Percentiles rank a stretch among this genome's conserved stretches.
phyloP scores from a whole-genome alignment of 2,113 vertebrate genomes.

The Psophia crepitans region DNA sequence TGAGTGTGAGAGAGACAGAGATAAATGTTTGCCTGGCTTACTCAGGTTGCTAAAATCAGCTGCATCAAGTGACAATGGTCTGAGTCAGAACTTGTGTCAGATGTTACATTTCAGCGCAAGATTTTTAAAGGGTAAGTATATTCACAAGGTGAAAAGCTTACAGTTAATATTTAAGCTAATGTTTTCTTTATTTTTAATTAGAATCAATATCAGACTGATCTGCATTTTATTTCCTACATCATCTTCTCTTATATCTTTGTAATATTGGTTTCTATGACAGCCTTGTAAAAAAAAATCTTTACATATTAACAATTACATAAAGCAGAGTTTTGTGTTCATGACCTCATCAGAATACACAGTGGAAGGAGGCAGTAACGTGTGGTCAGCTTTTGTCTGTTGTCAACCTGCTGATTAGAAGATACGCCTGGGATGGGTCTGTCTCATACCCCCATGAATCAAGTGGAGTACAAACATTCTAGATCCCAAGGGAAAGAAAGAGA shows the following conservation, averaged over 20 bases:
- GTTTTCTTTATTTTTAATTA: not conserved
- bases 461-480: not conserved
- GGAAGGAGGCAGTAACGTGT: rapidly evolving
- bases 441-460: not conserved
- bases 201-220: rapidly evolving
- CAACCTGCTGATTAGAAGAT: not conserved
- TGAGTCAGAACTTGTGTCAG: not conserved
- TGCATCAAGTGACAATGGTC: not conserved
- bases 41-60: not conserved
- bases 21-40: not conserved
- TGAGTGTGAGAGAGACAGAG: not conserved
- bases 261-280: rapidly evolving
- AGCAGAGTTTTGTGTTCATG: not conserved
- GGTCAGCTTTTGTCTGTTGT: not conserved
- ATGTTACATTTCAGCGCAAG: not conserved
- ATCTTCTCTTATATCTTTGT: not conserved
- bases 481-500: not conserved
- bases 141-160: not conserved
- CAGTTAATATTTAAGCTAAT: not conserved
- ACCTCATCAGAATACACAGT: not conserved
- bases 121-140: not conserved
- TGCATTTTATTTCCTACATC: not conserved
- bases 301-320: not conserved
- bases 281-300: not conserved
- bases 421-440: not conserved